Evolutionary conservation across 2,888 invertebrate species (phyloP).

Genomic region (Cordilura impudica): DNA sequence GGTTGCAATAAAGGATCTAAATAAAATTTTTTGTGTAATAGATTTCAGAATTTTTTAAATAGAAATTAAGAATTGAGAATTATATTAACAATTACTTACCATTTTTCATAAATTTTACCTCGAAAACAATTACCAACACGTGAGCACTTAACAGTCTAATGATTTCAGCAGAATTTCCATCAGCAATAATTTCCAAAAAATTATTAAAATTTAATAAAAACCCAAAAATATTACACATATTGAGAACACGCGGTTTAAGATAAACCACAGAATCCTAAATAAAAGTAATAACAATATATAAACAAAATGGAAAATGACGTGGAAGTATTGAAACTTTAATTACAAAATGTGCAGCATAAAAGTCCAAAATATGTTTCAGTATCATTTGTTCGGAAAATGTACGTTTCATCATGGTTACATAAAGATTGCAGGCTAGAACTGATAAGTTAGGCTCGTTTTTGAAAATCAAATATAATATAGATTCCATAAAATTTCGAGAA

Average conservation of each 20-base stretch:
- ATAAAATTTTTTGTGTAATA: neutral
- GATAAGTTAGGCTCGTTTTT: conserved; percentile 2
- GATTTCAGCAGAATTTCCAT: neutral
- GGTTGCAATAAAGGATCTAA: conserved; percentile 2
- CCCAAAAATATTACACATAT: conserved; percentile 39
- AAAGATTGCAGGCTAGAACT: conserved; percentile 48
- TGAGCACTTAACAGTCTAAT: conserved; percentile 52
- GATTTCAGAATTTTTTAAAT: neutral
- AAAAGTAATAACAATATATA: neutral
- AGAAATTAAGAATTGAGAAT: neutral
- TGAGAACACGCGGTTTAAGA: conserved; percentile 24
- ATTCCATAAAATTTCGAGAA: conserved; percentile 55
- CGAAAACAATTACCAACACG: conserved; percentile 41
- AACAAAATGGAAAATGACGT: neutral
- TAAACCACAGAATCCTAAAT: conserved; percentile 11
- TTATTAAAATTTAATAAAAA: conserved; percentile 34
- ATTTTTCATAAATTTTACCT: conserved; percentile 16
- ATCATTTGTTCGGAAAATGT: conserved; percentile 45
- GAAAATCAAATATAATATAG: conserved; percentile 42
- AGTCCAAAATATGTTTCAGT: conserved; percentile 59
- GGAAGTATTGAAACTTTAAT: neutral
- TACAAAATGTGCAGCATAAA: conserved; percentile 52
- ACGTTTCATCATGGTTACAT: conserved; percentile 58
- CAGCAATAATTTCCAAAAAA: conserved; percentile 42
- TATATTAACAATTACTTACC: conserved; percentile 37